Conservation (phyloP, 2,797 vertebrate species). For the Antennarius maculatus region DNA sequence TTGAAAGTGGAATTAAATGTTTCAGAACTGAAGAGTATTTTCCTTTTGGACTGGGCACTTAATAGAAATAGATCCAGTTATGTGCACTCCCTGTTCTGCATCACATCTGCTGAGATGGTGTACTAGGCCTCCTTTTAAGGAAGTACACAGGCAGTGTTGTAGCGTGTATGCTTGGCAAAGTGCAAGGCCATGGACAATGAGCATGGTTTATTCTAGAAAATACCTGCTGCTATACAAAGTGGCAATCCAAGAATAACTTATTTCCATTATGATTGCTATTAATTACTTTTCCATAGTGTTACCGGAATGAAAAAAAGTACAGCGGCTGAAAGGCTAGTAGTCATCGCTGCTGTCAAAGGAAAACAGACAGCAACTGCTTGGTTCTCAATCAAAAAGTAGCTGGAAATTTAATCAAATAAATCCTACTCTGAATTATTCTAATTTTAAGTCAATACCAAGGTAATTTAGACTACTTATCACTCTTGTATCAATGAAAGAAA, state of each 20-base stretch:
- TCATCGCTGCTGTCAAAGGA: background rate
- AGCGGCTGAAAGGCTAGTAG: background rate
- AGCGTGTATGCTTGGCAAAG: slow-evolving; percentile 66
- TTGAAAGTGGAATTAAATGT: slow-evolving; percentile 15
- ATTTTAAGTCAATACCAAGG: background rate
- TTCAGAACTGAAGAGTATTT: slow-evolving; percentile 26
- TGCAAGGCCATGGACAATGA: slow-evolving; percentile 52
- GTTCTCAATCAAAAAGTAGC: background rate
- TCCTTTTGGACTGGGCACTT: slow-evolving; percentile 15
- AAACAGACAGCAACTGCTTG: background rate
- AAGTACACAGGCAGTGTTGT: slow-evolving; percentile 65
- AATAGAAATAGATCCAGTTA: slow-evolving; percentile 55
- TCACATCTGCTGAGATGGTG: slow-evolving; percentile 55
- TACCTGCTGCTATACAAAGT: slow-evolving; percentile 68
- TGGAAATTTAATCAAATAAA: slow-evolving; percentile 16
- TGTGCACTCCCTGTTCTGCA: slow-evolving; percentile 54
- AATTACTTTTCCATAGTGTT: slow-evolving; percentile 40
- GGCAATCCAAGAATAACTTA: slow-evolving; percentile 61
- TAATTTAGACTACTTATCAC: too few relatives aligned
- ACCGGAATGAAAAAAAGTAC: slow-evolving; percentile 10
- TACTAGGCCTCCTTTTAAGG: slow-evolving; percentile 77
- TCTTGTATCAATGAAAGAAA: background rate
- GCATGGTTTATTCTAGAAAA: slow-evolving; percentile 72
- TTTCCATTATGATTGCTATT: slow-evolving; percentile 55
- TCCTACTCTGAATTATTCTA: background rate